Conservation (phyloP, 2,888 invertebrate species). For the Tachystola acroxantha region DNA sequence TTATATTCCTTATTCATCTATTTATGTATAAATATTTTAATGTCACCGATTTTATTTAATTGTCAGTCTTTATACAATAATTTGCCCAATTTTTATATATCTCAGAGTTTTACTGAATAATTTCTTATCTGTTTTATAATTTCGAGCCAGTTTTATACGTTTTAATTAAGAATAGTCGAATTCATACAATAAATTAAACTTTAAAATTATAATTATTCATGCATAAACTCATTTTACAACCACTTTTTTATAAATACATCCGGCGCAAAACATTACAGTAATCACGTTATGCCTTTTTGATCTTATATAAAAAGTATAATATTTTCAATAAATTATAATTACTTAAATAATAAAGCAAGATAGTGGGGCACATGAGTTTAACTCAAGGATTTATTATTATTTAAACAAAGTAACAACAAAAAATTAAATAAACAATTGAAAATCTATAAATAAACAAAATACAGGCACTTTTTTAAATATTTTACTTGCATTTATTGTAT, state of each 20-base stretch:
- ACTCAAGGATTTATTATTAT: slow-evolving; percentile 44
- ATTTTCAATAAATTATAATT: slow-evolving; percentile 41
- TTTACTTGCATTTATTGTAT: neutral
- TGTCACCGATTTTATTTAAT: slow-evolving; percentile 34
- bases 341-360: slow-evolving; percentile 60
- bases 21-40: slow-evolving; percentile 32
- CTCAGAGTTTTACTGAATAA: slow-evolving; percentile 13
- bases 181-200: slow-evolving; percentile 36
- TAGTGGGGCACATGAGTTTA: slow-evolving; percentile 61
- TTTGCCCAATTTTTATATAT: slow-evolving; percentile 5
- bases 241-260: slow-evolving; percentile 29
- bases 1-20: slow-evolving; percentile 32
- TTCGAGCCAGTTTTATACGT: no score
- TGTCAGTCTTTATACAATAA: slow-evolving; percentile 39
- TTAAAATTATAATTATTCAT: slow-evolving; percentile 28
- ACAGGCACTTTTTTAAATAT: slow-evolving; percentile 9
- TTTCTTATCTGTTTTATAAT: no score
- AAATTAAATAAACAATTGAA: slow-evolving; percentile 14
- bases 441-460: slow-evolving; percentile 5
- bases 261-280: slow-evolving; percentile 31
- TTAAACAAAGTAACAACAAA: slow-evolving; percentile 31
- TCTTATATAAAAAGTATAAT: slow-evolving; percentile 7
- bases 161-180: slow-evolving; percentile 11
- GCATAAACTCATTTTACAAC: slow-evolving; percentile 27
- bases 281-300: slow-evolving; percentile 10